A percentile compares a stretch with the other conserved stretches of the same genome.
These are phyloP conservation scores for Mizuhopecten yessoensis DNA, from an alignment of 1,140 invertebrate genomes.

Conservation along the genomic window DNA sequence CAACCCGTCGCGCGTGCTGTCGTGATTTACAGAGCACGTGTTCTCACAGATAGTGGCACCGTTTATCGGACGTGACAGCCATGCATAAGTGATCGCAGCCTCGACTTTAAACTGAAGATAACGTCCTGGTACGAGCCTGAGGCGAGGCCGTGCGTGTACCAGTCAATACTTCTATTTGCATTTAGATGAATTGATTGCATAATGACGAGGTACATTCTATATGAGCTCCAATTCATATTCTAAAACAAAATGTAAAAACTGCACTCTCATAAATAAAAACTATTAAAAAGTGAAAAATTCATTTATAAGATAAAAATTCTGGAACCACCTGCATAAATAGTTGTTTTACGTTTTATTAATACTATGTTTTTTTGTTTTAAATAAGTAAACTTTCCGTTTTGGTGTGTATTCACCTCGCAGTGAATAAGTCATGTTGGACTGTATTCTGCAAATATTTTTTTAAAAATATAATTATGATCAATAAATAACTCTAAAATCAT, in stretches of 20 bases:
- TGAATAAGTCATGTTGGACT: too few species aligned
- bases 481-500: too few species aligned
- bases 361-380: too few species aligned
- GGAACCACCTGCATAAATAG: too few species aligned
- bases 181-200: slow-evolving; percentile 28
- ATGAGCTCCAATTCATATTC: neutral
- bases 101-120: slow-evolving; percentile 28
- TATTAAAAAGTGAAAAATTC: too few species aligned
- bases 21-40: neutral
- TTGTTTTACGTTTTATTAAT: too few species aligned
- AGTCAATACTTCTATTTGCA: slow-evolving; percentile 28
- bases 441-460: too few species aligned
- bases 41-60: slow-evolving; percentile 2
- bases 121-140: neutral
- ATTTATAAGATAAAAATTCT: too few species aligned
- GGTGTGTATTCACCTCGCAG: too few species aligned
- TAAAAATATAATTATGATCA: too few species aligned
- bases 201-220: neutral
- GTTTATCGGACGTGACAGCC: neutral
- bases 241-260: neutral
- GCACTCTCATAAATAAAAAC: neutral
- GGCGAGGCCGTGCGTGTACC: neutral
- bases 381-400: too few species aligned
- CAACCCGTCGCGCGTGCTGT: neutral
- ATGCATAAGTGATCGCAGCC: neutral